Conservation (phyloP, 2,113 vertebrate species). For the Oncorhynchus gorbuscha region DNA sequence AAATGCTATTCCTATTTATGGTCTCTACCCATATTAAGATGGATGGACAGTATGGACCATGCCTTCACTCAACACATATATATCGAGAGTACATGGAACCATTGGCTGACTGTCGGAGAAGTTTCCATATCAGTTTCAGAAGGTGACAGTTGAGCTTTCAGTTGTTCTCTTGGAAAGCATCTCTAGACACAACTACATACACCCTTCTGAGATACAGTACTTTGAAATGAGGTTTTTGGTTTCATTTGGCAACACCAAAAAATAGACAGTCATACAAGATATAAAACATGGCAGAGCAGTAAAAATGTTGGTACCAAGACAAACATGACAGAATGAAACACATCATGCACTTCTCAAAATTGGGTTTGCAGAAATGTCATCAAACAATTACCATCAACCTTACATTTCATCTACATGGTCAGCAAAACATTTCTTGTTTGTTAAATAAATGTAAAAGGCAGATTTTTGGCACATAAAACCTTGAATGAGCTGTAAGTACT, state of each 20-base stretch:
- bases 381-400: neutral
- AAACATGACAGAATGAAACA: neutral
- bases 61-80: neutral
- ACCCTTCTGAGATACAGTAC: conserved; percentile 55
- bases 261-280: conserved; percentile 31
- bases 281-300: conserved; percentile 19
- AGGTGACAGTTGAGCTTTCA: conserved; percentile 43
- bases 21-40: neutral
- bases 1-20: neutral
- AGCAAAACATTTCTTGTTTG: neutral
- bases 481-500: neutral
- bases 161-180: conserved; percentile 50
- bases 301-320: conserved; percentile 24
- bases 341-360: conserved; percentile 13
- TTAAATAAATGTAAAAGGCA: neutral
- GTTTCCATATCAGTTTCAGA: conserved; percentile 62
- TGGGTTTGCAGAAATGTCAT: neutral
- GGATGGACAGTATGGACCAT: neutral
- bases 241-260: conserved; percentile 60
- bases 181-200: conserved; percentile 24
- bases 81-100: neutral
- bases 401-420: neutral
- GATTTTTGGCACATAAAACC: neutral
- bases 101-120: neutral
- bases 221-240: conserved; percentile 64